A percentile compares a stretch with the other conserved stretches of the same genome.
phyloP scores from a whole-genome alignment of 2,797 vertebrate species.

The Miichthys miiuy region DNA sequence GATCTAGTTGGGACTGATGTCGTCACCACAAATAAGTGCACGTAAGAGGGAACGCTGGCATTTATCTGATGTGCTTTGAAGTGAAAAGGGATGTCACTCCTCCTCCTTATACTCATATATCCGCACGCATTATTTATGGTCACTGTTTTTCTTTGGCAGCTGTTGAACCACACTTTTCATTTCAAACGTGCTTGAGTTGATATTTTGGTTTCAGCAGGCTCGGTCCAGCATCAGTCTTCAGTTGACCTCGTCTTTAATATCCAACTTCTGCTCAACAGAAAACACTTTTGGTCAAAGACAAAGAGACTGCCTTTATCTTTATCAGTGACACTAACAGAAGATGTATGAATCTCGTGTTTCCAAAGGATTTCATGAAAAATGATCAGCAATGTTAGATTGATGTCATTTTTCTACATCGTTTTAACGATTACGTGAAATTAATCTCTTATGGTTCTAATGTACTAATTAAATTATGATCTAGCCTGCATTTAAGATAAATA shows the following conservation, averaged over 20 bases:
- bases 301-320: constrained; percentile 7
- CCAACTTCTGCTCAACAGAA: constrained; percentile 14
- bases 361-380: constrained; percentile 13
- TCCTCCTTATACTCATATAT: not conserved
- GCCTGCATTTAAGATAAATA: constrained; percentile 34
- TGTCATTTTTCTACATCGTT: constrained; percentile 55
- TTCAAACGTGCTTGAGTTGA: constrained; percentile 11
- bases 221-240: constrained; percentile 4
- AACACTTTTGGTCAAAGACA: constrained; percentile 10
- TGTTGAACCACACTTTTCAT: constrained; percentile 44
- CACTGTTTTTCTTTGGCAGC: constrained; percentile 60
- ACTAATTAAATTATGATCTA: constrained; percentile 42
- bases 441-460: constrained; percentile 39
- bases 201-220: constrained; percentile 16
- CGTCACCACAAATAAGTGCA: constrained; percentile 12
- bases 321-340: constrained; percentile 21
- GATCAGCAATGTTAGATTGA: constrained; percentile 19
- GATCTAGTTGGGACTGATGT: constrained; percentile 11
- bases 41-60: constrained; percentile 28
- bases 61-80: constrained; percentile 16
- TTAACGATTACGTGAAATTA: constrained; percentile 33
- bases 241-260: constrained; percentile 11
- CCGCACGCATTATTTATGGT: constrained; percentile 32
- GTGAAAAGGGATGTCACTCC: constrained; percentile 54
- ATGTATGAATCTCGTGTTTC: constrained; percentile 3